Conservation (phyloP, 1,140 invertebrate genomes). For the Aphaenogaster floridana region DNA sequence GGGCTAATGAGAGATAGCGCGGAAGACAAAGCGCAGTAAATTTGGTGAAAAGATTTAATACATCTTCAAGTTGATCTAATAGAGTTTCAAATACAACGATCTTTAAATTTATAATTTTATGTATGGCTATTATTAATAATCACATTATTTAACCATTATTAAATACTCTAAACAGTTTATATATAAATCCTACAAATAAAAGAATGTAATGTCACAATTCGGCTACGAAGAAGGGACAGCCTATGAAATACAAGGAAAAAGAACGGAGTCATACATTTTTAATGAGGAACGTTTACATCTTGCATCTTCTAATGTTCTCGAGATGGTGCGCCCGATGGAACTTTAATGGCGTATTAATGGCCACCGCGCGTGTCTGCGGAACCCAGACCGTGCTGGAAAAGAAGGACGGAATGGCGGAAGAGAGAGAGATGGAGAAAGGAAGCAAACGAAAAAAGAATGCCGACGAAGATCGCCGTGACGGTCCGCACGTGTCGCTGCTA, state of each 20-base stretch:
- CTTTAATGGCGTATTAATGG: conserved; percentile 76
- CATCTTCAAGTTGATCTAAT: too few relatives aligned
- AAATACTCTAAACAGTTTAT: neutral
- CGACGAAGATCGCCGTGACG: conserved; percentile 54
- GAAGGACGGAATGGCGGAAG: neutral
- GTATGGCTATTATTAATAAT: neutral
- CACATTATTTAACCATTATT: neutral
- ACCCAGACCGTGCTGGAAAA: conserved; percentile 35
- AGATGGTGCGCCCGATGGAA: conserved; percentile 55
- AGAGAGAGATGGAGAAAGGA: conserved; percentile 30
- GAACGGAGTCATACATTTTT: conserved; percentile 59
- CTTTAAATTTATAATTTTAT: neutral
- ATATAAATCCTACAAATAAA: neutral
- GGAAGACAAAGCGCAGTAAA: too few relatives aligned
- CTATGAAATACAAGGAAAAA: conserved; percentile 15
- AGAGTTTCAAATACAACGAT: too few relatives aligned
- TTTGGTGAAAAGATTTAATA: too few relatives aligned
- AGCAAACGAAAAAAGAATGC: conserved; percentile 27
- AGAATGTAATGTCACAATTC: conserved; percentile 21
- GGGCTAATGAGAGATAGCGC: too few relatives aligned
- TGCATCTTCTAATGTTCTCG: conserved; percentile 59
- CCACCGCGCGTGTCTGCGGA: conserved; percentile 60
- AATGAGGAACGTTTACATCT: conserved; percentile 54
- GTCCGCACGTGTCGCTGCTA: conserved; percentile 69
- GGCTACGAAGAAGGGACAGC: neutral